A percentile compares a stretch with the other conserved stretches of the same genome.
Conservation (phyloP, 1,140 invertebrate species). For the Cyphomyrmex costatus region DNA sequence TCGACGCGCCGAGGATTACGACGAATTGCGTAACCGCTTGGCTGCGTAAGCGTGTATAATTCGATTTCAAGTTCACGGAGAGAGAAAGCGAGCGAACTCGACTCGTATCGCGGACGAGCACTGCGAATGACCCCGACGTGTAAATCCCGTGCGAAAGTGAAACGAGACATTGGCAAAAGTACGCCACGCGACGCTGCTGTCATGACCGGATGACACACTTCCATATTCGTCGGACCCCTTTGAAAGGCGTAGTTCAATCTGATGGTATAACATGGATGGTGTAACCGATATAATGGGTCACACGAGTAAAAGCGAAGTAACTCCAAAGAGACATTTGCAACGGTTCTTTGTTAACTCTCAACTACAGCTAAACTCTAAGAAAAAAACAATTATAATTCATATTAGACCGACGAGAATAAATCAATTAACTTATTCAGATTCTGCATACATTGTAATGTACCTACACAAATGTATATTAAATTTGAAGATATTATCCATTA, state of each 20-base stretch:
- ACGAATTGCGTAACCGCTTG: conserved; percentile 71
- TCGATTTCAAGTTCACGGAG: conserved; percentile 76
- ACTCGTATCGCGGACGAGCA: conserved; percentile 29
- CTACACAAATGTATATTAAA: too few relatives aligned
- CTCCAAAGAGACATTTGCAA: background rate
- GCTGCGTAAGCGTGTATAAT: conserved; percentile 72
- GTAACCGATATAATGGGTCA: background rate
- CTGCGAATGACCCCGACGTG: conserved; percentile 52
- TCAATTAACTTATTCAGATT: too few relatives aligned
- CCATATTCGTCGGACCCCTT: background rate
- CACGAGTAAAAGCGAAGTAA: background rate
- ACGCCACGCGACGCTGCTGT: conserved; percentile 1
- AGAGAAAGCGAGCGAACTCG: conserved; percentile 69
- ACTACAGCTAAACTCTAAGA: too few relatives aligned
- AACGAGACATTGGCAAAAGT: conserved; percentile 48
- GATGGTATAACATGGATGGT: conserved; percentile 28
- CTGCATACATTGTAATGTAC: too few relatives aligned
- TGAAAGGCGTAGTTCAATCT: conserved; percentile 14
- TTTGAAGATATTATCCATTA: too few relatives aligned
- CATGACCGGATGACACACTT: conserved; percentile 51
- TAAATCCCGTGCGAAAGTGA: conserved; percentile 43
- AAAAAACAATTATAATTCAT: too few relatives aligned
- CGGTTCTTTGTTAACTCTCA: too few relatives aligned
- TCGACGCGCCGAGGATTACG: conserved; percentile 52
- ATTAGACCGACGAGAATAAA: too few relatives aligned